Base-by-base conservation (phyloP, 2,113 vertebrate genomes). In the Leptocoma aspasia region DNA sequence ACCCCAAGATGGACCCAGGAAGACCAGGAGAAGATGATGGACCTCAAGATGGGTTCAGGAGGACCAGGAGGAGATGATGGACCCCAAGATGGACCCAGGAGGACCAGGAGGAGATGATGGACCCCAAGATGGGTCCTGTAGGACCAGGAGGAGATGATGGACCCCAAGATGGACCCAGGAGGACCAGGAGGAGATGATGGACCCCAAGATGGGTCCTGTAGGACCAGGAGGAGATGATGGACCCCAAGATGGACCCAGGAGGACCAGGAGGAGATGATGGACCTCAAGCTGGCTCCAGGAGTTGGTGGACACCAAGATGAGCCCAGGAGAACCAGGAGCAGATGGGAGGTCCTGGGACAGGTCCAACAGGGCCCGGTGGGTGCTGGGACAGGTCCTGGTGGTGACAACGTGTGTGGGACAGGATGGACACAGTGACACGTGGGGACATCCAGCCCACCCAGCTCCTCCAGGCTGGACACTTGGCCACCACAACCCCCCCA, bases 401-500 rank as follows among this genome's bases (percentile, higher is more conserved):
- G 61, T 75, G 66, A 41, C 52, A 10, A 2, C 0, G 2, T 1
- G 8, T 1, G 27, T 22, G 72, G 66, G 21, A 14, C 60, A 7
- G 15, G 65, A 41, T 4, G 78, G 73, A 26, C 61, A 44, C 5
- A 2, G 13, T 6, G 75, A 47, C 6, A 10, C 1, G 0, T 1
- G 19, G 4, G 37, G 82, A 47, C 7, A 13, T 50, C 72, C 37
- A 6, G 20, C 54, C 94, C 82, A 53, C 23, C 24, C 77, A 33
- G 54, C 50, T 92, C 63, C 68, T 82, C 69, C 78, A 27, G 26
- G 35, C 5, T n/a, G 69, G 78, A 22, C 86, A 53, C 20, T 8
- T 0, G 2, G 2, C 76, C 31, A 4, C 56, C 9, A 21, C 0
- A 3, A n/a, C 22, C 22, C 27, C 17, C 50, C 27, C n/a, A n/a